Conservation (phyloP, 1,140 invertebrate genomes). For the Steinernema feltiae region DNA sequence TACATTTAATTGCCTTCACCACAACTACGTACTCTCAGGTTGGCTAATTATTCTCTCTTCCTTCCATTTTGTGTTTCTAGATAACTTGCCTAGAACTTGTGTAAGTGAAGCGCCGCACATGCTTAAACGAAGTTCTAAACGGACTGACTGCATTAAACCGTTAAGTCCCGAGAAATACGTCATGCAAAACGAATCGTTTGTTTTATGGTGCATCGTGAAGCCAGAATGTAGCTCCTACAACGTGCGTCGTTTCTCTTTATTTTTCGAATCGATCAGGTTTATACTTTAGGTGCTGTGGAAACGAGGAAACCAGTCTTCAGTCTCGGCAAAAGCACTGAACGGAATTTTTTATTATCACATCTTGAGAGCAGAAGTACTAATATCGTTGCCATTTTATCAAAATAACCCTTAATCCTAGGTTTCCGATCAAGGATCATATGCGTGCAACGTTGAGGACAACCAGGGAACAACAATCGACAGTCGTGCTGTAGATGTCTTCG, state of each 20-base stretch:
- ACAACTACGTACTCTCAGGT: not conserved
- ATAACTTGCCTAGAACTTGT: not conserved
- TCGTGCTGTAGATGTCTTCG: not conserved
- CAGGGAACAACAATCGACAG: not conserved
- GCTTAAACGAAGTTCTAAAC: not conserved
- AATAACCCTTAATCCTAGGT: not conserved
- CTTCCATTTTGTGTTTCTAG: not conserved
- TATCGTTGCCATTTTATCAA: not conserved
- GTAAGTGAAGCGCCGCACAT: not conserved
- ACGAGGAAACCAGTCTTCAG: not conserved
- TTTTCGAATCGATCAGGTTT: too few species aligned
- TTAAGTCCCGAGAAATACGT: not conserved
- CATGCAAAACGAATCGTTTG: not conserved
- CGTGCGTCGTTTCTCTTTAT: too few species aligned
- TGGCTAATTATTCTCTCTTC: not conserved
- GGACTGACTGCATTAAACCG: not conserved
- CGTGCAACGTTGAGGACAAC: not conserved
- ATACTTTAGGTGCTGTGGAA: not conserved
- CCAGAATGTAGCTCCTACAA: not conserved
- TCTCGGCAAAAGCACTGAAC: not conserved
- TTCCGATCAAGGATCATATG: not conserved
- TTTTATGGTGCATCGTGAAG: not conserved
- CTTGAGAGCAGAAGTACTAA: not conserved
- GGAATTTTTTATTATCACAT: not conserved
- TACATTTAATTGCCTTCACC: not conserved